phyloP scores from a whole-genome alignment of 2,888 invertebrate species.

The Aphidius colemani region DNA sequence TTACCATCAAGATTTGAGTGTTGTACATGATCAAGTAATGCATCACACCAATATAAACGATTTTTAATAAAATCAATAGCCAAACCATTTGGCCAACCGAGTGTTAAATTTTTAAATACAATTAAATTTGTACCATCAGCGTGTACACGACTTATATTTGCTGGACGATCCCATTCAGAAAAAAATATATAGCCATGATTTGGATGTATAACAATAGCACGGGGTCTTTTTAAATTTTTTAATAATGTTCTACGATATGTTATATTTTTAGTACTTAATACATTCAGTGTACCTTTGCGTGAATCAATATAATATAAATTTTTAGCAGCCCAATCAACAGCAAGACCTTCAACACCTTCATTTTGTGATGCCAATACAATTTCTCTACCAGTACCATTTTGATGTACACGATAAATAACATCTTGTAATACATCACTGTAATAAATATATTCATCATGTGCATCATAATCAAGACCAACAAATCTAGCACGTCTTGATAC shows the following conservation, averaged over 20 bases:
- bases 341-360: conserved; percentile 94
- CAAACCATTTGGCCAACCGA: conserved; percentile 97
- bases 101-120: conserved; percentile 86
- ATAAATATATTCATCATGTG: conserved; percentile 88
- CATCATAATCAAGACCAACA: conserved; percentile 94
- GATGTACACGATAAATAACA: conserved; percentile 81
- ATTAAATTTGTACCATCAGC: conserved; percentile 86
- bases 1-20: conserved; percentile 90
- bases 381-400: conserved; percentile 80
- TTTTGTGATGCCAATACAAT: conserved; percentile 94
- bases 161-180: conserved; percentile 95
- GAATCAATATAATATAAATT: conserved; percentile 96
- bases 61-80: conserved; percentile 89
- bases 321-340: conserved; percentile 94
- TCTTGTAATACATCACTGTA: conserved; percentile 97
- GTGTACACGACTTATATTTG: conserved; percentile 91
- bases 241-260: conserved; percentile 82
- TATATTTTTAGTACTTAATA: conserved; percentile 85
- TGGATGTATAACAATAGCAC: conserved; percentile 96
- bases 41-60: conserved; percentile 97
- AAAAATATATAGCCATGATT: conserved; percentile 93
- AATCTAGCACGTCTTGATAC: conserved; percentile 90
- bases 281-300: conserved; percentile 91
- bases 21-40: conserved; percentile 92
- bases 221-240: conserved; percentile 86